Conservation (phyloP, 2,797 vertebrate genomes). For the Acipenser transmontanus region DNA sequence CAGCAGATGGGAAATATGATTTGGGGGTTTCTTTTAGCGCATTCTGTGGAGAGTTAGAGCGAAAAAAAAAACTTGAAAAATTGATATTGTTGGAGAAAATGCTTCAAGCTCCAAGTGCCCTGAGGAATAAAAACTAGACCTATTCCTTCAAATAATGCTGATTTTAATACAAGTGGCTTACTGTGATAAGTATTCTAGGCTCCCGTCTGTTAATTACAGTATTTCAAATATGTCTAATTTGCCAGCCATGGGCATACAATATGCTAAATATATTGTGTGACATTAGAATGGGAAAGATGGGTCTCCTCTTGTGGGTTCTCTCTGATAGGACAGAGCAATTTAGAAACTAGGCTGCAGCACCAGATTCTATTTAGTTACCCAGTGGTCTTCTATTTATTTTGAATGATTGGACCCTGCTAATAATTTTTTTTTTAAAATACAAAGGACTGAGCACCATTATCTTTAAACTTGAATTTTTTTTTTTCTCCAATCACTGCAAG, state of each 20-base stretch:
- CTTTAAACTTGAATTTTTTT: too few relatives aligned
- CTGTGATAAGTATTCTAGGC: constrained; percentile 59
- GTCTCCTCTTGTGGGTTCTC: constrained; percentile 24
- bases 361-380: constrained; percentile 34
- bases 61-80: neutral
- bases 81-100: constrained; percentile 19
- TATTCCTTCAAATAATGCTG: constrained; percentile 13
- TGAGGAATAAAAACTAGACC: constrained; percentile 21
- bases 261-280: constrained; percentile 47
- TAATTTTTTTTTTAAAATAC: too few relatives aligned
- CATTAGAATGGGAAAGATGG: constrained; percentile 28
- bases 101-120: constrained; percentile 26
- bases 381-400: constrained; percentile 24
- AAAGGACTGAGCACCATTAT: too few relatives aligned
- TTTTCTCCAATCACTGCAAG: constrained; percentile 6
- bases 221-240: constrained; percentile 69
- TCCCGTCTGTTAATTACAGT: constrained; percentile 68
- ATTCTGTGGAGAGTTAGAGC: neutral
- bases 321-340: constrained; percentile 34
- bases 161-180: constrained; percentile 47
- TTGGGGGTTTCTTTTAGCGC: neutral
- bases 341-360: constrained; percentile 30
- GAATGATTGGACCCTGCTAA: constrained; percentile 27
- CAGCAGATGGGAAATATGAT: constrained; percentile 10
- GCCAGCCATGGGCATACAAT: constrained; percentile 52